Conservation (phyloP, 2,888 invertebrate species). For the Octonoba sinensis region DNA sequence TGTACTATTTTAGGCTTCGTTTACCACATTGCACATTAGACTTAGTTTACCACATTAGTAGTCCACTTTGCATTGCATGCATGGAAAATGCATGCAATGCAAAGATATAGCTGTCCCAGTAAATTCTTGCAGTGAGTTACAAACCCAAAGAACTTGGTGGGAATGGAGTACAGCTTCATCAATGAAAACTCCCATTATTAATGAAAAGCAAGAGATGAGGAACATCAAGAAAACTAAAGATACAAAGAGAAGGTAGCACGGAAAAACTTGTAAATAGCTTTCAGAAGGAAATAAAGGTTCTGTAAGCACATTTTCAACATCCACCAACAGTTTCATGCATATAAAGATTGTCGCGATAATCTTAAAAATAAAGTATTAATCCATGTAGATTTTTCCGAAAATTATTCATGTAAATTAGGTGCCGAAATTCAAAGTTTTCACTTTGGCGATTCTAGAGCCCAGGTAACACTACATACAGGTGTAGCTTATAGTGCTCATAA, state of each 20-base stretch:
- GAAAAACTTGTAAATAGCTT: constrained; percentile 7
- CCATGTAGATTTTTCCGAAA: constrained; percentile 4
- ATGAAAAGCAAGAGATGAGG: constrained; percentile 5
- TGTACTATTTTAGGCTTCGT: too few species aligned
- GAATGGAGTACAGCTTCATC: constrained; percentile 2
- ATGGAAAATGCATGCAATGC: constrained; percentile 3
- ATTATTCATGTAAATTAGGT: constrained; percentile 9
- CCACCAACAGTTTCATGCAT: constrained; percentile 2
- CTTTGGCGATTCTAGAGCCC: constrained; percentile 4
- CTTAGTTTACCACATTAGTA: too few species aligned
- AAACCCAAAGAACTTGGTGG: constrained; percentile 2
- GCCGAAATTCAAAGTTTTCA: constrained; percentile 11
- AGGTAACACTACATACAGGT: constrained; percentile 5
- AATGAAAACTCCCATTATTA: not conserved
- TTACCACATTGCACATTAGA: too few species aligned
- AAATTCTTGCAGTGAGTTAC: not conserved
- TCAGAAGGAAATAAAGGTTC: not conserved
- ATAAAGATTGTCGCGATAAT: constrained; percentile 3
- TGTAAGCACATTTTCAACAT: constrained; percentile 14
- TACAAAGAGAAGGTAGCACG: not conserved
- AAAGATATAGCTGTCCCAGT: constrained; percentile 4
- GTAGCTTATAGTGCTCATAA: constrained; percentile 10
- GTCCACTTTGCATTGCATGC: too few species aligned
- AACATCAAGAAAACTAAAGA: constrained; percentile 7
- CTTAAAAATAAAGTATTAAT: constrained; percentile 4